A percentile compares a stretch with the other conserved stretches of the same genome.
These are phyloP conservation scores for Gallinago undulata DNA, from an alignment of 2,113 vertebrate genomes.

Conservation along the genomic window DNA sequence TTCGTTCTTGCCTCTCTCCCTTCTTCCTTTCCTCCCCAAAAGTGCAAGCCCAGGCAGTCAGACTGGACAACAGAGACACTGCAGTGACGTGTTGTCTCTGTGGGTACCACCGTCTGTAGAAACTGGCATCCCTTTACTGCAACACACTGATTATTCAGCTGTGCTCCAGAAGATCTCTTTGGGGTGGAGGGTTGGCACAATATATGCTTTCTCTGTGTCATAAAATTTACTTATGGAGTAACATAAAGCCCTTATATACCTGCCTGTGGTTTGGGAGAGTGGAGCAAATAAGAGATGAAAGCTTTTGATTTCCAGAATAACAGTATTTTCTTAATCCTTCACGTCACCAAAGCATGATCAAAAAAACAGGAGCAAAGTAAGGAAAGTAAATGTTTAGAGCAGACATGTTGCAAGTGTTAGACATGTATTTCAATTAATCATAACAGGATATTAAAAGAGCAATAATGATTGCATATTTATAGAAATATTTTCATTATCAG, in stretches of 20 bases:
- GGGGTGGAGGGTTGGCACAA: background rate
- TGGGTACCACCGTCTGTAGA: background rate
- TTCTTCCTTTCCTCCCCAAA: background rate
- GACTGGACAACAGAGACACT: background rate
- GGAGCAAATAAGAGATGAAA: background rate
- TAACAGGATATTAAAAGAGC: background rate
- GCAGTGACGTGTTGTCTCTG: fast-evolving
- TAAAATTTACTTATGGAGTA: background rate
- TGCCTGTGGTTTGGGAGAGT: background rate
- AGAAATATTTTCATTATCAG: background rate
- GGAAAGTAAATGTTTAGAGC: background rate
- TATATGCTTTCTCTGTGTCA: background rate
- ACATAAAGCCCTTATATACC: background rate
- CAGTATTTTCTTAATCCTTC: background rate
- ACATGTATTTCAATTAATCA: conserved; percentile 1
- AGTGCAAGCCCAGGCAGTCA: background rate
- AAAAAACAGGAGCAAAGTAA: background rate
- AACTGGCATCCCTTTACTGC: background rate
- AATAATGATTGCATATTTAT: background rate
- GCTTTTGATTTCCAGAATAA: background rate
- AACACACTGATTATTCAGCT: background rate
- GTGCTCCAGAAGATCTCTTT: background rate
- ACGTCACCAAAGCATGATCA: background rate
- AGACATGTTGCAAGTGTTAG: background rate
- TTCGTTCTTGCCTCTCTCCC: background rate